Base-by-base conservation (phyloP, 2,797 vertebrate species). In the Molossus alvarezi region DNA sequence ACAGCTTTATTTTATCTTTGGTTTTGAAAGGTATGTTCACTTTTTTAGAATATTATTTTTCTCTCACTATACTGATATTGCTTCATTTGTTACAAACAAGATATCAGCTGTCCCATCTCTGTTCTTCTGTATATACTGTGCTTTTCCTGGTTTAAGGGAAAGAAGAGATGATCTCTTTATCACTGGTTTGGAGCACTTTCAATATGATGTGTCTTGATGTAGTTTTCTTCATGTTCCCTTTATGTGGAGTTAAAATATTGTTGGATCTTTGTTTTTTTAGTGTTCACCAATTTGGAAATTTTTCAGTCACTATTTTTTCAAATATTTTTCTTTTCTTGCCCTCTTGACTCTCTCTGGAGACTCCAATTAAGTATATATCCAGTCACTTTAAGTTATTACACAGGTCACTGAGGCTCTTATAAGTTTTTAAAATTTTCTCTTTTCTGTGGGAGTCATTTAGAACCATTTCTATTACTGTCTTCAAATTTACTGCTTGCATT, bases 1-100 rank as follows among this genome's bases (percentile, higher is more conserved):
- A 33, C 4, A 33, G 65, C 21, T 64, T 51, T 76, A 48, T 51
- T 51, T 65, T 87, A 79, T 23, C 41, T 95, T 92, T 90, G 23
- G 33, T 73, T 92, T 87, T 81, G n/a, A 53, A 62, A 83, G 55
- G 33, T 29, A 81, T 53, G 62, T 83, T 94, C 37, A 64, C 15
- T 80, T 25, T 17, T 79, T 85, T 81, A 76, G 14, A 89, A 76
- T 62, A 33, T 25, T 76, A 5, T 67, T 85, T 91, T 96, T 75
- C 48, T 91, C 90, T 83, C 71, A 62, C 20, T 15, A 79, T 3
- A 27, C 9, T 87, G 25, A 29, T 67, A 9, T 79, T 69, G 14
- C 14, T 94, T 41, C 11, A n/a, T 82, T 60, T 92, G 21, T 67
- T 92, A 33, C 51, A 86, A 71, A 45, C 13, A 85, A 71, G 58